A percentile compares a stretch with the other conserved stretches of the same genome.
These are phyloP conservation scores for Parapristionchus giblindavisi DNA, from an alignment of 2,888 invertebrate species.

Conservation along the genomic window DNA sequence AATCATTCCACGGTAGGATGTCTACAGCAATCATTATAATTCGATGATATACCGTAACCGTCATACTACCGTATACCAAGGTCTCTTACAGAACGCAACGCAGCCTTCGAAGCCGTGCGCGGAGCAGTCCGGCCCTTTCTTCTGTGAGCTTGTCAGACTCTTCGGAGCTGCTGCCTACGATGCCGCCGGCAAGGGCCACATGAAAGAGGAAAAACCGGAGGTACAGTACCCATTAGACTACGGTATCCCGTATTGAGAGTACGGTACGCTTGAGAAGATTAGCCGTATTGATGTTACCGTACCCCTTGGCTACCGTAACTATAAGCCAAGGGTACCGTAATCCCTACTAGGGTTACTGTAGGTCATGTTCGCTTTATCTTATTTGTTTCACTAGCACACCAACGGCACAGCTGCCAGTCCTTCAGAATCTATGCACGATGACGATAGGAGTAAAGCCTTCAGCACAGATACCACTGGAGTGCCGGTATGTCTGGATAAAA, in stretches of 20 bases:
- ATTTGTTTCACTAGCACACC: no score
- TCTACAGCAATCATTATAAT: no score
- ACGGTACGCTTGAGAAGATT: neutral
- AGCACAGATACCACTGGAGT: no score
- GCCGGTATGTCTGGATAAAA: no score
- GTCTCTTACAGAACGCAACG: slow-evolving; percentile 11
- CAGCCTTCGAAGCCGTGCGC: neutral
- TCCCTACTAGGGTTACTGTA: no score
- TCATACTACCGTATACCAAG: neutral
- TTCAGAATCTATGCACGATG: no score
- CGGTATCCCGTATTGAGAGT: neutral
- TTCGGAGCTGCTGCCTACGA: slow-evolving; percentile 23
- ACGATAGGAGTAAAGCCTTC: no score
- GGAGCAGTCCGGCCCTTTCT: slow-evolving; percentile 33
- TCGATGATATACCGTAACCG: neutral
- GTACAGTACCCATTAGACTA: neutral
- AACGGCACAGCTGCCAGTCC: no score
- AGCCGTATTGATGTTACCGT: neutral
- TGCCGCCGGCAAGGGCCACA: neutral
- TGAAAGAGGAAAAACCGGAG: neutral
- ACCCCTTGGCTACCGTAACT: slow-evolving; percentile 7
- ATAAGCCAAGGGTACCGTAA: no score
- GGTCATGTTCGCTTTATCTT: no score
- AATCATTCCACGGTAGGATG: no score
- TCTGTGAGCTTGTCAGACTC: slow-evolving; percentile 26